Percentiles rank a stretch among this genome's conserved stretches.
phyloP scores from a whole-genome alignment of 2,888 invertebrate species.

The Deladenus siricidicola region DNA sequence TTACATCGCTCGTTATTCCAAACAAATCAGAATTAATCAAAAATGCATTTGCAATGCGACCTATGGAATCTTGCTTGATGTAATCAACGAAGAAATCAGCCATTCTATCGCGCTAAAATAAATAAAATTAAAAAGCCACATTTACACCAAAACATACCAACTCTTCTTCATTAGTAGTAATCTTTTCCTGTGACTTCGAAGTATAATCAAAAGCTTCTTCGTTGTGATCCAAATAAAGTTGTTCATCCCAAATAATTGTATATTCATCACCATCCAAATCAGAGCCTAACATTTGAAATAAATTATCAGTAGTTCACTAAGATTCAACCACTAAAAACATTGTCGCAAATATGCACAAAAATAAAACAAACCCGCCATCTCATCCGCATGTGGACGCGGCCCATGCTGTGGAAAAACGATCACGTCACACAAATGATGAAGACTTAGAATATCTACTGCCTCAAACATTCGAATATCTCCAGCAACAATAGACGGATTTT shows the following conservation, averaged over 20 bases:
- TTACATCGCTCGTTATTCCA: conserved; percentile 29
- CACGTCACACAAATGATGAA: conserved; percentile 53
- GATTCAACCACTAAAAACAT: conserved; percentile 46
- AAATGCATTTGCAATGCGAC: conserved; percentile 51
- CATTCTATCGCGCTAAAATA: conserved; percentile 20
- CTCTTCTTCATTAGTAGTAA: conserved; percentile 16
- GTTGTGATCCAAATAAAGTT: conserved; percentile 50
- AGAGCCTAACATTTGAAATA: conserved; percentile 40
- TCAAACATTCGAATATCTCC: conserved; percentile 55
- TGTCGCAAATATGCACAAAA: too few species aligned
- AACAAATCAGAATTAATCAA: conserved; percentile 51
- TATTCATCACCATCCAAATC: conserved; percentile 57
- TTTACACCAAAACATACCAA: conserved; percentile 9
- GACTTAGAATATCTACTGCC: conserved; percentile 46
- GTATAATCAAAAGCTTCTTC: conserved; percentile 40
- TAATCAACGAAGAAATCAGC: conserved; percentile 53
- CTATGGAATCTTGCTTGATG: conserved; percentile 52
- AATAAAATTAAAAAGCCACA: not conserved
- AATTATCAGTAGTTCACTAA: conserved; percentile 10
- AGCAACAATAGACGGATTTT: conserved; percentile 56
- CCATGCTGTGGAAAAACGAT: conserved; percentile 56
- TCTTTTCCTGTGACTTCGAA: conserved; percentile 7
- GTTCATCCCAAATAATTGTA: conserved; percentile 54
- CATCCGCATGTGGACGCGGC: conserved; percentile 55
- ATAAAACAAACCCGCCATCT: conserved; percentile 56